Evolutionary conservation across 2,888 invertebrate genomes (phyloP).

Genomic region (Acanthosepion esculentum): DNA sequence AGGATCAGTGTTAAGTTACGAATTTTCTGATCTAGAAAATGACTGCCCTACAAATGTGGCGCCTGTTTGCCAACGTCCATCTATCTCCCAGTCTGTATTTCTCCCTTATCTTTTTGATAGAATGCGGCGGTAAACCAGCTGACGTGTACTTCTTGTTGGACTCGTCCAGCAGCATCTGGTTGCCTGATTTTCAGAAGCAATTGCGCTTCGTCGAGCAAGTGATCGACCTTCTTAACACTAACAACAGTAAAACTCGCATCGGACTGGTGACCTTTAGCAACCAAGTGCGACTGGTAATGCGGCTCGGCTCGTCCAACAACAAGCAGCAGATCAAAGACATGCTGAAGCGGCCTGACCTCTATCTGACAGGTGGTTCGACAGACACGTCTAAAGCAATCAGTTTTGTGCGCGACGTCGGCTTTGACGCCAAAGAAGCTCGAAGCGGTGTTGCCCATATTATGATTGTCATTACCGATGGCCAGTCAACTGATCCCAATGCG

Average conservation of each 20-base stretch:
- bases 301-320: conserved; percentile 14
- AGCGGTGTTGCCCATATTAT: conserved; percentile 61
- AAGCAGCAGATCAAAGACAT: neutral
- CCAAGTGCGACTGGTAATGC: conserved; percentile 47
- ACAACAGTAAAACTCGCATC: conserved; percentile 60
- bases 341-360: conserved; percentile 33
- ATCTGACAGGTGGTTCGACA: conserved; percentile 57
- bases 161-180: conserved; percentile 61
- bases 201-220: conserved; percentile 61
- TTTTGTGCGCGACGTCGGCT: conserved; percentile 57
- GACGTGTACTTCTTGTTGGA: conserved; percentile 58
- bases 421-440: conserved; percentile 53
- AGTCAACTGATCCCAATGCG: conserved; percentile 59
- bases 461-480: conserved; percentile 68
- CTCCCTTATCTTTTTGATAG: conserved; percentile 39
- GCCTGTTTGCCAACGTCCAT: neutral
- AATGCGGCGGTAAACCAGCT: conserved; percentile 46
- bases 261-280: conserved; percentile 60
- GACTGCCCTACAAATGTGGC: neutral
- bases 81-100: neutral
- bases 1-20: no score
- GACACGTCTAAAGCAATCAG: conserved; percentile 60
- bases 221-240: conserved; percentile 60
- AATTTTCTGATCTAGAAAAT: neutral
- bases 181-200: conserved; percentile 59